Evolutionary conservation across 2,888 invertebrate genomes (phyloP).

Genomic region (Coenonympha glycerion): DNA sequence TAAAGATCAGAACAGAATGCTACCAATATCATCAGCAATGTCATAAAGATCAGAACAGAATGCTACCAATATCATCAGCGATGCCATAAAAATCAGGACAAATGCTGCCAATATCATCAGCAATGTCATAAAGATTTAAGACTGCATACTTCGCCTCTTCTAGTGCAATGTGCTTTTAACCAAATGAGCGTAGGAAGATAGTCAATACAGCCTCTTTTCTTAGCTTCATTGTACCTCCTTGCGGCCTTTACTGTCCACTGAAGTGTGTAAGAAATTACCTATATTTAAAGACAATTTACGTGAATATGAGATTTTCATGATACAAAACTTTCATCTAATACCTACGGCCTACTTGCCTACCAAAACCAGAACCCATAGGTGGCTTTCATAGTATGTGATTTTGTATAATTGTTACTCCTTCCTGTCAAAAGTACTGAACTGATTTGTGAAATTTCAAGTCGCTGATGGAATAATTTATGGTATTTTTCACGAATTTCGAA

Average conservation of each 20-base stretch:
- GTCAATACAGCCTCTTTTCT: background rate
- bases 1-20: background rate
- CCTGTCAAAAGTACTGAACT: no score
- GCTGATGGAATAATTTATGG: no score
- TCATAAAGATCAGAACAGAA: background rate
- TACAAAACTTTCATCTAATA: no score
- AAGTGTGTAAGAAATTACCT: background rate
- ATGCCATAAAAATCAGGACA: background rate
- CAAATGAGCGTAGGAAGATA: background rate
- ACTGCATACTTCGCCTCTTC: background rate
- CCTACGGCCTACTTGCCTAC: no score
- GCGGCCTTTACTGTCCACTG: no score
- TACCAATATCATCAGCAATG: slow-evolving; percentile 1
- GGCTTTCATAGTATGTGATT: no score
- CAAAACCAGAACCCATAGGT: no score
- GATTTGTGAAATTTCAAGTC: no score
- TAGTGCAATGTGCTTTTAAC: background rate
- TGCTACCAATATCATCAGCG: slow-evolving; percentile 1
- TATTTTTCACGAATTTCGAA: no score
- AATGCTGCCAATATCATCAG: slow-evolving; percentile 1
- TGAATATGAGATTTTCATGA: no score
- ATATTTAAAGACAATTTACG: background rate
- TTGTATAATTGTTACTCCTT: no score
- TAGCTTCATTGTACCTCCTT: background rate
- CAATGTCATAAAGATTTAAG: slow-evolving; percentile 1